Conservation (phyloP, 2,888 invertebrate genomes). For the Eristalis arbustorum region DNA sequence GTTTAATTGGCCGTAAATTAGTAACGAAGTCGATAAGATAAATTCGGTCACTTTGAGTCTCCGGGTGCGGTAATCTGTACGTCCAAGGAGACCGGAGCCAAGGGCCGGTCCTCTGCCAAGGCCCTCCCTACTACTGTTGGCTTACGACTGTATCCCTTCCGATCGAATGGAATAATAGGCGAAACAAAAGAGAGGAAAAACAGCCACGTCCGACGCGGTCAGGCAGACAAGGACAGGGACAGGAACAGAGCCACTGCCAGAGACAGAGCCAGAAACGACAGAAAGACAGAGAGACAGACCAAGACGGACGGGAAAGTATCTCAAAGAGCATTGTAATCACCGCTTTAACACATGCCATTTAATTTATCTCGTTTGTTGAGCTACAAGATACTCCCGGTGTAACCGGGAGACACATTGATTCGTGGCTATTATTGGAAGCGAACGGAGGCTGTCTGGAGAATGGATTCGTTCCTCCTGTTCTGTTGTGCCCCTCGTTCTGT, state of each 20-base stretch:
- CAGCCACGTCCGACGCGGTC: background rate
- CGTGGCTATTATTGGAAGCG: constrained; percentile 46
- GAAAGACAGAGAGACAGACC: too few relatives aligned
- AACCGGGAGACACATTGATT: constrained; percentile 34
- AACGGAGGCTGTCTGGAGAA: constrained; percentile 16
- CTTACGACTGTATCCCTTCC: constrained; percentile 56
- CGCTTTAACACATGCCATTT: constrained; percentile 70
- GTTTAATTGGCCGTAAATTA: constrained; percentile 71
- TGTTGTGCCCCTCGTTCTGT: background rate
- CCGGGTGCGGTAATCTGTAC: constrained; percentile 53
- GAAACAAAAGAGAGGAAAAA: constrained; percentile 54
- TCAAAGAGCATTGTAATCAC: constrained; percentile 70
- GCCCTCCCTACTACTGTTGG: constrained; percentile 41
- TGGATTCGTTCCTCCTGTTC: constrained; percentile 43
- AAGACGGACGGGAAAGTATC: constrained; percentile 43
- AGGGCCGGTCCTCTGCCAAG: constrained; percentile 1
- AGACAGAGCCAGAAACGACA: background rate
- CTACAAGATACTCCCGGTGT: constrained; percentile 60
- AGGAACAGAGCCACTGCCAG: background rate
- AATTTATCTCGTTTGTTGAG: constrained; percentile 70
- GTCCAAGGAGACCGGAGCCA: background rate
- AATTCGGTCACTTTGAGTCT: constrained; percentile 64
- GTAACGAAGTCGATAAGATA: constrained; percentile 69
- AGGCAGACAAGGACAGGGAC: background rate
- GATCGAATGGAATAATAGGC: constrained; percentile 64